Evolutionary conservation across 2,888 invertebrate species (phyloP).

Genomic region (Melipona beecheii): DNA sequence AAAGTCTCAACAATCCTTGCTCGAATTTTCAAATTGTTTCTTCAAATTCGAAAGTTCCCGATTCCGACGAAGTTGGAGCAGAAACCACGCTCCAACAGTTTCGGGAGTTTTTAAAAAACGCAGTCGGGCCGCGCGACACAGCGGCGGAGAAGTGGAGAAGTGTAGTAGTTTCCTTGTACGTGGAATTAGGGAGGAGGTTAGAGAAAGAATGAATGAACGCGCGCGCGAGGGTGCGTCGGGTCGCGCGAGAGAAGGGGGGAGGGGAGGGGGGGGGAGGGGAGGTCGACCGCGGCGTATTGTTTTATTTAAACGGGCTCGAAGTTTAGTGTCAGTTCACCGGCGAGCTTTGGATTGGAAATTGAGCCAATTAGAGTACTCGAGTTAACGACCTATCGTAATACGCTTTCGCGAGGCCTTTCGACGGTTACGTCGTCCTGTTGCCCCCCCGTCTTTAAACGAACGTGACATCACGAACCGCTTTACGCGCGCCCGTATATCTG

Average conservation of each 20-base stretch:
- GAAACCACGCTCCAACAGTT: neutral
- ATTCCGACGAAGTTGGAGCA: neutral
- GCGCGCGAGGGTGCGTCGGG: neutral
- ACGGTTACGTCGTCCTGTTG: slow-evolving; percentile 18
- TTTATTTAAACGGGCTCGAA: slow-evolving; percentile 57
- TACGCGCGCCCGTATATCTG: slow-evolving; percentile 39
- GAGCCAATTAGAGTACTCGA: slow-evolving; percentile 66
- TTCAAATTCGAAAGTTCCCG: no score
- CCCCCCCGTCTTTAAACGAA: slow-evolving; percentile 44
- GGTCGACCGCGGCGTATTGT: slow-evolving; percentile 2
- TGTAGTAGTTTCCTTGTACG: neutral
- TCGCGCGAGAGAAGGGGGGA: no score
- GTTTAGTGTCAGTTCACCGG: slow-evolving; percentile 5
- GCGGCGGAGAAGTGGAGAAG: no score
- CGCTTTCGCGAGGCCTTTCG: slow-evolving; percentile 43
- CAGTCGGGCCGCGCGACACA: neutral
- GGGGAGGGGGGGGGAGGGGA: neutral
- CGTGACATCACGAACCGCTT: slow-evolving; percentile 53
- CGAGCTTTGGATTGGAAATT: slow-evolving; percentile 67
- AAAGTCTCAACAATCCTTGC: no score
- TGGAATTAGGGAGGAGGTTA: neutral
- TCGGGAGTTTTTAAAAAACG: neutral
- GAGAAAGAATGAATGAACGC: neutral
- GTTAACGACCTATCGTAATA: slow-evolving; percentile 70
- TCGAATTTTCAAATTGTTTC: no score